Evolutionary conservation across 2,797 vertebrate species (phyloP).

Genomic region (Phrynocephalus forsythii): DNA sequence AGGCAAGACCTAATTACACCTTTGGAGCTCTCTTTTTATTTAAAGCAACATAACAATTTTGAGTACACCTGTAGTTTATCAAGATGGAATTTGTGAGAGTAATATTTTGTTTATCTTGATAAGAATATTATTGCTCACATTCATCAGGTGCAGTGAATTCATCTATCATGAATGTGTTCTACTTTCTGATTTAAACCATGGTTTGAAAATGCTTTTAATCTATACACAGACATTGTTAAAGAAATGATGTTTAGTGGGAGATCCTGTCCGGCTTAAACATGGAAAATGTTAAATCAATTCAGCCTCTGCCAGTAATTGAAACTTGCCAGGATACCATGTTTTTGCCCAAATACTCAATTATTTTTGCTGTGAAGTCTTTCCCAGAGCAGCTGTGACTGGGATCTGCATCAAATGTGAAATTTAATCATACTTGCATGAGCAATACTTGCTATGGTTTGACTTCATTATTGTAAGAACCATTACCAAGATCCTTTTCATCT

Average conservation of each 20-base stretch:
- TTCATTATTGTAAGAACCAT: too few species aligned
- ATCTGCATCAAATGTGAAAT: background rate
- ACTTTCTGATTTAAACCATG: background rate
- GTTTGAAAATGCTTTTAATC: background rate
- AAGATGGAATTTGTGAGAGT: too few species aligned
- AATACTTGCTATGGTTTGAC: too few species aligned
- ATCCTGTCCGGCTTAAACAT: background rate
- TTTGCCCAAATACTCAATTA: slow-evolving; percentile 6
- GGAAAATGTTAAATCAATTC: background rate
- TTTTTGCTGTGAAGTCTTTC: background rate
- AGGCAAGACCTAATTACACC: too few species aligned
- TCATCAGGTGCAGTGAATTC: too few species aligned
- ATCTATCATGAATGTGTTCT: too few species aligned
- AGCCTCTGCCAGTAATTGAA: background rate
- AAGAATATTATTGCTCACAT: too few species aligned
- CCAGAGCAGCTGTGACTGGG: background rate
- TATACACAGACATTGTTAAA: background rate
- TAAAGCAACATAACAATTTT: background rate
- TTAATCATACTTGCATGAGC: background rate
- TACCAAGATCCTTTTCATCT: too few species aligned
- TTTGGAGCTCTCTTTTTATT: background rate
- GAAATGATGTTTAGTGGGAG: background rate
- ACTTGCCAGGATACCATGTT: background rate
- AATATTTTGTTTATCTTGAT: too few species aligned
- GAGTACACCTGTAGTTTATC: too few species aligned